Evolutionary conservation across 1,140 invertebrate genomes (phyloP).

Genomic region (Matsumurasca onukii): DNA sequence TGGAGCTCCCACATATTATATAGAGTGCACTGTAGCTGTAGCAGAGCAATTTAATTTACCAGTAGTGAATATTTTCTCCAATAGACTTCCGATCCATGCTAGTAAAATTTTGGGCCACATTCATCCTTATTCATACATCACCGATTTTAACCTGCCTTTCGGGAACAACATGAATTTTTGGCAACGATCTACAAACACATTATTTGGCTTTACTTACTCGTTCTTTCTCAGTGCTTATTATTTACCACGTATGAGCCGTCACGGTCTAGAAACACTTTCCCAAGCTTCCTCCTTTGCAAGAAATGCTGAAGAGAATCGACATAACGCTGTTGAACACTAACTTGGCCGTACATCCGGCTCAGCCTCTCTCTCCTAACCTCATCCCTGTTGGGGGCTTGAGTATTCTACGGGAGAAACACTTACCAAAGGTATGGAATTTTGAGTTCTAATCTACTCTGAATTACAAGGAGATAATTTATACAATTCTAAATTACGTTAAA

Average conservation of each 20-base stretch:
- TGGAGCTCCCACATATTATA: not conserved
- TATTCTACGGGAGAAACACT: not conserved
- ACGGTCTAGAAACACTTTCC: not conserved
- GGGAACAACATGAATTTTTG: constrained; percentile 1
- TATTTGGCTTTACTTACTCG: not conserved
- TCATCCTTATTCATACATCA: not conserved
- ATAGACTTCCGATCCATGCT: not conserved
- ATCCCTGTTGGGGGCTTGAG: constrained; percentile 4
- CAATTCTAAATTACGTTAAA: too few species aligned
- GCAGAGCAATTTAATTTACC: not conserved
- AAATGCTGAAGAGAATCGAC: not conserved
- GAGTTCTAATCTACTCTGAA: too few species aligned
- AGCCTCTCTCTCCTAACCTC: not conserved
- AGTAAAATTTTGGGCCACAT: not conserved
- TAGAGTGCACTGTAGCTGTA: constrained; percentile 8
- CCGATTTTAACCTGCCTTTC: not conserved
- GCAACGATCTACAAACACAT: not conserved
- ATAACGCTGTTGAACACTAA: not conserved
- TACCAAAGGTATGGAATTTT: constrained; percentile 6
- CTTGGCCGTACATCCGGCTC: not conserved
- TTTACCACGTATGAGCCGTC: not conserved
- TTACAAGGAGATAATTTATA: too few species aligned
- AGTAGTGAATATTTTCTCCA: constrained; percentile 8
- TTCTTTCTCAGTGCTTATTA: not conserved
- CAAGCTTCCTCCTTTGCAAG: not conserved